Evolutionary conservation across 1,140 invertebrate species (phyloP).

Genomic region (Manduca sexta): DNA sequence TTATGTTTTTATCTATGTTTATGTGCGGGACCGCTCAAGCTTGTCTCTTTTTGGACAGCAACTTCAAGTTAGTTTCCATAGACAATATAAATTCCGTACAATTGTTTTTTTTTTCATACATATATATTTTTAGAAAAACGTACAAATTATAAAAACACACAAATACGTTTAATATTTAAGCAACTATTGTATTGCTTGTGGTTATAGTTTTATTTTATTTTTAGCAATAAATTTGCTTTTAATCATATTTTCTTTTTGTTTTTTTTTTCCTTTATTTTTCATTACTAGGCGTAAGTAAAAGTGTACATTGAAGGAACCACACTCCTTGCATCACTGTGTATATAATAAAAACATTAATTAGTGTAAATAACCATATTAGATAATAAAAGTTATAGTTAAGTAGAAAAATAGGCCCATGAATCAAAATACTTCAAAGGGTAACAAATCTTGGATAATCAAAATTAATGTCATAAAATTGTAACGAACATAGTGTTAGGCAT

Average conservation of each 20-base stretch:
- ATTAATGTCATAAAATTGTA: slow-evolving; percentile 34
- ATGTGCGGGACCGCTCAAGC: too few relatives aligned
- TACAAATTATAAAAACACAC: slow-evolving; percentile 51
- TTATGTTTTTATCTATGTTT: slow-evolving; percentile 50
- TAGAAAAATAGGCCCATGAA: slow-evolving; percentile 39
- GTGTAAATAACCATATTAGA: slow-evolving; percentile 55
- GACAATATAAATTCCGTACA: slow-evolving; percentile 8
- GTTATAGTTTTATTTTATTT: slow-evolving; percentile 70
- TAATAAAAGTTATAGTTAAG: slow-evolving; percentile 25
- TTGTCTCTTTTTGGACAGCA: too few relatives aligned
- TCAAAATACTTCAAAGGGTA: slow-evolving; percentile 33
- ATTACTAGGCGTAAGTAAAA: slow-evolving; percentile 34
- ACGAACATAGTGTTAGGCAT: slow-evolving; percentile 28
- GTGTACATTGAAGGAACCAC: slow-evolving; percentile 71
- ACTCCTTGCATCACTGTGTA: slow-evolving; percentile 71
- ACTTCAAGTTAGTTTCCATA: slow-evolving; percentile 11
- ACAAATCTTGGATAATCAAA: slow-evolving; percentile 41
- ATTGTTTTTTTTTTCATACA: slow-evolving; percentile 29
- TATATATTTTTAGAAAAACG: slow-evolving; percentile 40
- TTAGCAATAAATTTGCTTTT: slow-evolving; percentile 75
- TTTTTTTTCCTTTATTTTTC: slow-evolving; percentile 39
- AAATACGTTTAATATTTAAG: slow-evolving; percentile 38
- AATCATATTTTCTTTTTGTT: slow-evolving; percentile 64
- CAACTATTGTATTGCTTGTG: slow-evolving; percentile 61
- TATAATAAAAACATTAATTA: slow-evolving; percentile 39